Conservation (phyloP, 2,113 vertebrate genomes). For the Diphyllodes magnificus region DNA sequence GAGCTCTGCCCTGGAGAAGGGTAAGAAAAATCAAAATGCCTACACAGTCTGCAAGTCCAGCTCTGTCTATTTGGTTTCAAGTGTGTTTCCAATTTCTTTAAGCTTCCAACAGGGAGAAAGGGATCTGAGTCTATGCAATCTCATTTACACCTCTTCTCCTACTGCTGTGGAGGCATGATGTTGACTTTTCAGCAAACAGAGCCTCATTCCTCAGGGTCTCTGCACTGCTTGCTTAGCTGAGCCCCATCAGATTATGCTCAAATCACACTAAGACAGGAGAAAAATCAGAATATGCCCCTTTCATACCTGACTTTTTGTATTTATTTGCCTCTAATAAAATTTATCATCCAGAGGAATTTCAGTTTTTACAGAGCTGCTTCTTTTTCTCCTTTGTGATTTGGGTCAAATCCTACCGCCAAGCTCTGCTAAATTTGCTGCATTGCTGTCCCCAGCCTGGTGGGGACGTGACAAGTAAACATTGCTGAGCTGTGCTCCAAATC, state of each 20-base stretch:
- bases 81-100: neutral
- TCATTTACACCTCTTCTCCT: slow-evolving; percentile 19
- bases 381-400: neutral
- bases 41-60: neutral
- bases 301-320: neutral
- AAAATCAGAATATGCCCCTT: neutral
- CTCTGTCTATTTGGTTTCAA: neutral
- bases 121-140: slow-evolving; percentile 10
- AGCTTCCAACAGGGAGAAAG: slow-evolving; percentile 31
- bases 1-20: neutral
- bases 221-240: slow-evolving; percentile 17
- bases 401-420: slow-evolving; percentile 3
- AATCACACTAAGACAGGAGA: neutral
- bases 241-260: neutral
- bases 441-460: neutral
- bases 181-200: neutral
- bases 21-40: neutral
- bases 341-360: neutral
- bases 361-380: neutral
- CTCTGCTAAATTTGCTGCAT: neutral
- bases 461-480: neutral
- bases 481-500: neutral
- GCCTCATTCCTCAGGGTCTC: neutral
- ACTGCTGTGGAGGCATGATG: neutral
- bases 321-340: neutral